Percentiles rank a stretch among this genome's conserved stretches.
Conservation (phyloP, 2,113 vertebrate species). For the Vanacampus margaritifer region DNA sequence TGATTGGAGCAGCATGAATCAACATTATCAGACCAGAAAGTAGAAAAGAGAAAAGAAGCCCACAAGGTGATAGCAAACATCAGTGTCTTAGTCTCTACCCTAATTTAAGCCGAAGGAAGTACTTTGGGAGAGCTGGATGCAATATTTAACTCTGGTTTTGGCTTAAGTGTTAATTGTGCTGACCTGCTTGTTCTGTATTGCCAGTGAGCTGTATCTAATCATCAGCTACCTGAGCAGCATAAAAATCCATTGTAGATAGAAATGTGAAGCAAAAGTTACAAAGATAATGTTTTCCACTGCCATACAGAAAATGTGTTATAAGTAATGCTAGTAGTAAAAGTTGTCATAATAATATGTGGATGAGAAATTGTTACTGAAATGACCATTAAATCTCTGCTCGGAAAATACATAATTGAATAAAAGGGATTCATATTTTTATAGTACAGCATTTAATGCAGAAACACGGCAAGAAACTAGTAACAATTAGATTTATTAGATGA, state of each 20-base stretch:
- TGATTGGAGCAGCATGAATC: conserved; percentile 37
- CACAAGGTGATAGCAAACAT: conserved; percentile 45
- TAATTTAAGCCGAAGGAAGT: conserved; percentile 24
- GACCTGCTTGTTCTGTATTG: background rate
- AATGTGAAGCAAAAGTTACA: too few species aligned
- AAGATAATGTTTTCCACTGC: too few species aligned
- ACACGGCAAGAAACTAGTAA: background rate
- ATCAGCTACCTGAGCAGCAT: background rate
- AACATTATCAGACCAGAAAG: conserved; percentile 60
- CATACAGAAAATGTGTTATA: too few species aligned
- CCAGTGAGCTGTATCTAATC: background rate
- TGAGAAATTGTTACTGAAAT: background rate
- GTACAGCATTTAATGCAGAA: background rate
- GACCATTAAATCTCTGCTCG: background rate
- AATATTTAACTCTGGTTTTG: background rate
- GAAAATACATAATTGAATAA: background rate
- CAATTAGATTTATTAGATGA: background rate
- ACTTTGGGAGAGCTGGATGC: conserved; percentile 20
- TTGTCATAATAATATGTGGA: background rate
- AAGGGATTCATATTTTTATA: background rate
- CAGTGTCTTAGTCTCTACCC: conserved; percentile 32
- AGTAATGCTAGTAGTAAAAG: too few species aligned
- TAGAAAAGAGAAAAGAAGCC: conserved; percentile 44
- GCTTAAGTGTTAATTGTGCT: background rate
- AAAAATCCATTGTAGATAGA: too few species aligned